Evolutionary conservation across 2,797 vertebrate species (phyloP).

Genomic region (Lates japonicus): DNA sequence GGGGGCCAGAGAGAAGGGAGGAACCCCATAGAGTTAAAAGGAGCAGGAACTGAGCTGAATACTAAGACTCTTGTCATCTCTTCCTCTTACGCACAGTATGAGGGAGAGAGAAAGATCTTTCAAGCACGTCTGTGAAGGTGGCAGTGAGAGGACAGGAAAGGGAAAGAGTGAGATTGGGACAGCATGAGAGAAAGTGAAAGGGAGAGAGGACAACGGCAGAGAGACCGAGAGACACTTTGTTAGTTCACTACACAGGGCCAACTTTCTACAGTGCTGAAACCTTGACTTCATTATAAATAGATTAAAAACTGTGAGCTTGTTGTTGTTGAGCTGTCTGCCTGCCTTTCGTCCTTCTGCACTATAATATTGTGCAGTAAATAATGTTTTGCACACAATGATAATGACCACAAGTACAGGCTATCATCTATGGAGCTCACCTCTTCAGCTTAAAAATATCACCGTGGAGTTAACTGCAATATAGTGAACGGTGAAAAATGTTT

Average conservation of each 20-base stretch:
- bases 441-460: neutral
- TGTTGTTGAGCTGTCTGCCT: neutral
- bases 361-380: constrained; percentile 19
- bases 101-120: constrained; percentile 35
- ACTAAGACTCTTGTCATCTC: constrained; percentile 58
- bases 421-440: neutral
- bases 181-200: constrained; percentile 30
- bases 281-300: constrained; percentile 36
- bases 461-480: neutral
- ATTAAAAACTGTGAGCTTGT: constrained; percentile 31
- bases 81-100: constrained; percentile 36
- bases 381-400: constrained; percentile 11
- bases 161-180: constrained; percentile 30
- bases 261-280: constrained; percentile 40
- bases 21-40: constrained; percentile 67
- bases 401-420: neutral
- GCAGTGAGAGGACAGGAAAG: constrained; percentile 30
- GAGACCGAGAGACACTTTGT: constrained; percentile 28
- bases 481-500: neutral
- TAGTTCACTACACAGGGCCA: constrained; percentile 19
- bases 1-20: constrained; percentile 34
- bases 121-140: constrained; percentile 40
- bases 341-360: neutral
- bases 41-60: constrained; percentile 59
- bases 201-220: constrained; percentile 37